Percentiles rank a stretch among this genome's conserved stretches.
Evolutionary conservation across 2,113 vertebrate species (phyloP).

Genomic region (Ifrita kowaldi): DNA sequence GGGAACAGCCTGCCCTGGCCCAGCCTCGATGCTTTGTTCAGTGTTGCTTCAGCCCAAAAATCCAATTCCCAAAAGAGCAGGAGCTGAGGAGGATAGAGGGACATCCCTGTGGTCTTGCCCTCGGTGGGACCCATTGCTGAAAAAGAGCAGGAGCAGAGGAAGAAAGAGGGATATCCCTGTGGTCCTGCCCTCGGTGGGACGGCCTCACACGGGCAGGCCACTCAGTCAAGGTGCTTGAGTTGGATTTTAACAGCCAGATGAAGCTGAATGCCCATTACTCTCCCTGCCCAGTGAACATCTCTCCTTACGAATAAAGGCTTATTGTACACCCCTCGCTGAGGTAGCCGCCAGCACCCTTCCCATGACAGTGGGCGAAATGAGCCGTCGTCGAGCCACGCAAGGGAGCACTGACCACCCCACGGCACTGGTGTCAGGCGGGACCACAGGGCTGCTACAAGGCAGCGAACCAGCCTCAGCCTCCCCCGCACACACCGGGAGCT

Average conservation of each 20-base stretch:
- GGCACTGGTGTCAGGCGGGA: accelerated
- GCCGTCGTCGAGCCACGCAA: accelerated
- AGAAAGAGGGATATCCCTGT: neutral
- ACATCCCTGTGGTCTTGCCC: neutral
- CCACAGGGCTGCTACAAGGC: accelerated
- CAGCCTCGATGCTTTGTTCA: neutral
- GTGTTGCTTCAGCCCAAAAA: neutral
- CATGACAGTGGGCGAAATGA: accelerated
- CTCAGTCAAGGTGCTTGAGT: neutral
- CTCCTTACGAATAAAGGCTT: neutral
- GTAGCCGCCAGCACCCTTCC: too few relatives aligned
- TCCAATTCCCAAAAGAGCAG: neutral
- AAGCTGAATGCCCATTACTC: neutral
- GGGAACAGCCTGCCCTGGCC: neutral
- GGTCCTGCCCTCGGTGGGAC: neutral
- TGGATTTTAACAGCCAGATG: neutral
- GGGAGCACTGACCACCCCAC: accelerated
- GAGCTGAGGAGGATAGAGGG: neutral
- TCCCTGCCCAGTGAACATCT: neutral
- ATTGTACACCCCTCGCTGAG: accelerated
- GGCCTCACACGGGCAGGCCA: neutral
- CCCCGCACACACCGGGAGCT: accelerated
- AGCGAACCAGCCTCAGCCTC: neutral
- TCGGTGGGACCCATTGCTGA: neutral
- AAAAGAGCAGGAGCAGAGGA: neutral